These are phyloP conservation scores for Merops nubicus DNA, from an alignment of 2,113 vertebrate genomes.

Conservation along the genomic window DNA sequence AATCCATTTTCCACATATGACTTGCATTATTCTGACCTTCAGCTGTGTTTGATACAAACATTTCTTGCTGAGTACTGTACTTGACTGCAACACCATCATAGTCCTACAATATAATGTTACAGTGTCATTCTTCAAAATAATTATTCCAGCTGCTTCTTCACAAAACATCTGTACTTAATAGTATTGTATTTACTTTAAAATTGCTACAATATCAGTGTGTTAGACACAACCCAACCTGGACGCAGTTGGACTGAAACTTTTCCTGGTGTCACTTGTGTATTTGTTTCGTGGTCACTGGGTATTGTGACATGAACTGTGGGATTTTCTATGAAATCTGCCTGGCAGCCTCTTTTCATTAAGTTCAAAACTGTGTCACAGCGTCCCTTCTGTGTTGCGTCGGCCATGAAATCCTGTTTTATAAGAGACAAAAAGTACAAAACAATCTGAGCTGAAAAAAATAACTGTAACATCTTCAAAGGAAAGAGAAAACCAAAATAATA, in stretches of 20 bases:
- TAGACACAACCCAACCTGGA: constrained; percentile 83
- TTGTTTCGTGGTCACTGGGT: constrained; percentile 75
- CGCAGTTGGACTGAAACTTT: constrained; percentile 85
- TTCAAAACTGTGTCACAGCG: constrained; percentile 87
- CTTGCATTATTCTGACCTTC: background rate
- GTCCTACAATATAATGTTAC: background rate
- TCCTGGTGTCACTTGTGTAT: constrained; percentile 89
- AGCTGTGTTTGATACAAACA: background rate
- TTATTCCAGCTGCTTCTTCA: background rate
- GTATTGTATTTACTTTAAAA: background rate
- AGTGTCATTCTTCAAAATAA: background rate
- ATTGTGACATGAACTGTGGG: constrained; percentile 78
- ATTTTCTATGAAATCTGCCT: constrained; percentile 84
- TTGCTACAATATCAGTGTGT: background rate
- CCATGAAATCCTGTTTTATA: constrained; percentile 87
- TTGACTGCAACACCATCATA: background rate
- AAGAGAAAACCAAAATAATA: constrained; percentile 24
- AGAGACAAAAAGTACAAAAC: constrained; percentile 64
- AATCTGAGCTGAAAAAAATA: constrained; percentile 32
- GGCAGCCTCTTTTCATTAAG: constrained; percentile 87
- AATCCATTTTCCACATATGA: background rate
- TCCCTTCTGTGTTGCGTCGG: constrained; percentile 76
- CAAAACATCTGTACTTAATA: background rate
- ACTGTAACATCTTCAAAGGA: constrained; percentile 23
- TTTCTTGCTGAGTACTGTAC: background rate